Percentiles rank a stretch among this genome's conserved stretches.
Evolutionary conservation across 2,888 invertebrate genomes (phyloP).

Genomic region (Hoplodrina blanda): DNA sequence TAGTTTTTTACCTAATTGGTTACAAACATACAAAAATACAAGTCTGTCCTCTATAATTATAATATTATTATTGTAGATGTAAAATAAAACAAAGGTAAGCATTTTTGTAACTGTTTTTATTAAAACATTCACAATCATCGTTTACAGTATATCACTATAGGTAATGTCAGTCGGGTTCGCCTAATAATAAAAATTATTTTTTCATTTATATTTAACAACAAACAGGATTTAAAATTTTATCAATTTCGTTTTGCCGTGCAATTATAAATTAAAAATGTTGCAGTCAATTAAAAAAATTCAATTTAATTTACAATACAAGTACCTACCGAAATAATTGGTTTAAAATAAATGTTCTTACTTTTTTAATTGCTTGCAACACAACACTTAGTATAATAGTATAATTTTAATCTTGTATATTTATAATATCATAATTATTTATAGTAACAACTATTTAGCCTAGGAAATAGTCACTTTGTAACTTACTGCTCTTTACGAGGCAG

Average conservation of each 20-base stretch:
- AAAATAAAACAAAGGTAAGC: slow-evolving; percentile 41
- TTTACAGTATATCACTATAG: slow-evolving; percentile 70
- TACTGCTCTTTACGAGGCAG: slow-evolving; percentile 38
- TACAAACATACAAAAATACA: too few species aligned
- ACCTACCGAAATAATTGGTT: slow-evolving; percentile 23
- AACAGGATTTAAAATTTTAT: slow-evolving; percentile 71
- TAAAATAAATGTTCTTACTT: slow-evolving; percentile 29
- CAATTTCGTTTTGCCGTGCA: slow-evolving; percentile 60
- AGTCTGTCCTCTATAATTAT: too few species aligned
- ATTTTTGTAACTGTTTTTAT: slow-evolving; percentile 72
- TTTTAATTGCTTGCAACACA: slow-evolving; percentile 67
- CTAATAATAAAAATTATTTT: slow-evolving; percentile 71
- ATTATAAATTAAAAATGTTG: slow-evolving; percentile 57
- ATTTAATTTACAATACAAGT: slow-evolving; percentile 26
- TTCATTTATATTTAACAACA: slow-evolving; percentile 68
- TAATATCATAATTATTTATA: slow-evolving; percentile 52
- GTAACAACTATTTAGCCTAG: slow-evolving; percentile 58
- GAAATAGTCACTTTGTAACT: slow-evolving; percentile 62
- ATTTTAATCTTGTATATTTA: slow-evolving; percentile 57
- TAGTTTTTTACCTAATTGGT: too few species aligned
- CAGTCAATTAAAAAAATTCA: slow-evolving; percentile 60
- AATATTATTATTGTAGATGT: too few species aligned
- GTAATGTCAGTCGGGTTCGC: slow-evolving; percentile 82
- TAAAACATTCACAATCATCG: slow-evolving; percentile 83
- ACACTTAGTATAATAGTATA: slow-evolving; percentile 45